Evolutionary conservation across 92 coral and sea anemone genomes (phyloP).

Genomic region (Scolanthus callimorphus): DNA sequence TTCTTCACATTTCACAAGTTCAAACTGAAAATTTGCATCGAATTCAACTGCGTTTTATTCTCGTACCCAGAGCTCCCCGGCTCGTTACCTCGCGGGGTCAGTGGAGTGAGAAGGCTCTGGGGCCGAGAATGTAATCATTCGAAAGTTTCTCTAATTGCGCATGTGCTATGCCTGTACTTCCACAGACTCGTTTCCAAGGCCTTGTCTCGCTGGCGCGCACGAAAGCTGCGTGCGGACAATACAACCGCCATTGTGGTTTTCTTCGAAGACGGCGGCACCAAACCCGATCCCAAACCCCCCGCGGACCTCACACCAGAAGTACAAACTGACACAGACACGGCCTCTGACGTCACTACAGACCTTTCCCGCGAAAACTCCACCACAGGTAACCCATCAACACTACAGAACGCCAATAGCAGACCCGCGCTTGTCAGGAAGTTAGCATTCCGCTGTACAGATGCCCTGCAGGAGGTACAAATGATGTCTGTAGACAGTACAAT

Average conservation of each 20-base stretch:
- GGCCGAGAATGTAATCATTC: too few relatives aligned
- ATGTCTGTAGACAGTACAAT: too few relatives aligned
- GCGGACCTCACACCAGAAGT: conserved; percentile 45
- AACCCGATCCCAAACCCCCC: conserved; percentile 30
- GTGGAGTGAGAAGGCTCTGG: too few relatives aligned
- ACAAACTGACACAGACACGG: conserved; percentile 79
- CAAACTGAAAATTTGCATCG: too few relatives aligned
- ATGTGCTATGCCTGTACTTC: too few relatives aligned
- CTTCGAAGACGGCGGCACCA: conserved; percentile 72
- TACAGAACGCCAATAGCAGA: conserved; percentile 14
- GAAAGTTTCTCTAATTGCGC: too few relatives aligned
- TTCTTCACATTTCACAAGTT: too few relatives aligned
- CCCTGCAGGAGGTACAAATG: too few relatives aligned
- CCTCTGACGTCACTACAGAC: conserved; percentile 55
- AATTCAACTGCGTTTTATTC: too few relatives aligned
- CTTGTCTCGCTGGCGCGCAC: conserved; percentile 80
- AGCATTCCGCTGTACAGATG: conserved; percentile 61
- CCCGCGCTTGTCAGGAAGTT: conserved; percentile 73
- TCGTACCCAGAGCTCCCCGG: too few relatives aligned
- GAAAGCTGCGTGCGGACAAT: conserved; percentile 87
- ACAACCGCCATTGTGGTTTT: conserved; percentile 81
- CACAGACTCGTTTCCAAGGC: conserved; percentile 73
- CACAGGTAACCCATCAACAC: neutral
- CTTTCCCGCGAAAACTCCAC: conserved; percentile 51
- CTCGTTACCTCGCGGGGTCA: too few relatives aligned